Percentiles rank a stretch among this genome's conserved stretches.
phyloP scores from a whole-genome alignment of 2,797 vertebrate species.

The Sylvilagus floridanus region DNA sequence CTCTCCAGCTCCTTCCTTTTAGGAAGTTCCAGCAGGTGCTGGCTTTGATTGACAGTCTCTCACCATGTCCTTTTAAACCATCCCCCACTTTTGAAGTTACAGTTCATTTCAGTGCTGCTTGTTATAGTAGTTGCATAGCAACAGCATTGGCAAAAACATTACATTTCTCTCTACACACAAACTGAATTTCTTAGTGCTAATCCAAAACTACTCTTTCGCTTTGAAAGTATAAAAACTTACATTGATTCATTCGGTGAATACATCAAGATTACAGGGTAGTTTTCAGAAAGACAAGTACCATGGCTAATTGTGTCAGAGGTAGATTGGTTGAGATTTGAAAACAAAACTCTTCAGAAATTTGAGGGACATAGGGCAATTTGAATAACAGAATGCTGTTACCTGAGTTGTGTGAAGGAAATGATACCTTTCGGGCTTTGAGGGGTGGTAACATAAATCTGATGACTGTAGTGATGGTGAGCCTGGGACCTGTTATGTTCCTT shows the following conservation, averaged over 20 bases:
- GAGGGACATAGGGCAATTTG: background rate
- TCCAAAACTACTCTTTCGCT: background rate
- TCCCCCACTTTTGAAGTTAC: slow-evolving; percentile 33
- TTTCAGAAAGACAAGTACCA: slow-evolving; percentile 8
- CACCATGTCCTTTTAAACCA: slow-evolving; percentile 39
- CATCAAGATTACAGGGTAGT: background rate
- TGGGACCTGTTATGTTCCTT: background rate
- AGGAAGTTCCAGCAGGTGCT: background rate
- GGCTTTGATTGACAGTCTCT: slow-evolving; percentile 20
- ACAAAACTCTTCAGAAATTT: background rate
- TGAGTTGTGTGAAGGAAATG: background rate
- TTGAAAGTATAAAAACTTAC: background rate
- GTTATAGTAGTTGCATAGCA: slow-evolving; percentile 66
- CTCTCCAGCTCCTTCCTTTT: background rate
- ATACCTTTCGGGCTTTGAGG: background rate
- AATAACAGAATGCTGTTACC: background rate
- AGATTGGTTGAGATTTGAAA: background rate
- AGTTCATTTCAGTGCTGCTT: slow-evolving; percentile 47
- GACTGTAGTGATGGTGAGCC: background rate
- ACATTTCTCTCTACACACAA: background rate
- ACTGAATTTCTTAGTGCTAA: slow-evolving; percentile 29
- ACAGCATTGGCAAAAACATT: slow-evolving; percentile 16
- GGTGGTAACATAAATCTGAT: background rate
- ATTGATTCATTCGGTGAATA: background rate
- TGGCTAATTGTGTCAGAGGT: background rate